Conservation (phyloP, 2,888 invertebrate species). For the Barypeithes pellucidus region DNA sequence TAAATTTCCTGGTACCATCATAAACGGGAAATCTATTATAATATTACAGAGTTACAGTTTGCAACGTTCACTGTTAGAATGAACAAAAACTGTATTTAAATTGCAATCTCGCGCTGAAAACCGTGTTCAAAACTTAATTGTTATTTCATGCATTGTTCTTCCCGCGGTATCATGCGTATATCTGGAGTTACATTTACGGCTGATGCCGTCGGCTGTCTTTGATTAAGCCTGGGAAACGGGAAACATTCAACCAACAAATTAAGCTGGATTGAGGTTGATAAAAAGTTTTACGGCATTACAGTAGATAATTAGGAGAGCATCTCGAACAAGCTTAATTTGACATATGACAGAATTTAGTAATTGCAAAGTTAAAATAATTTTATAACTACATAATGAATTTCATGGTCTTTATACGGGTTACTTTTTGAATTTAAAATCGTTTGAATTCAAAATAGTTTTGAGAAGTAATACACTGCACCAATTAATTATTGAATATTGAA, state of each 20-base stretch:
- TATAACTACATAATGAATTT: neutral
- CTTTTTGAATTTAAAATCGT: too few species aligned
- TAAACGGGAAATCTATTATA: neutral
- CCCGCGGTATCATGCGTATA: constrained; percentile 56
- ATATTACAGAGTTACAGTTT: neutral
- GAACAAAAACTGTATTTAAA: constrained; percentile 55
- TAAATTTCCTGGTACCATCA: too few species aligned
- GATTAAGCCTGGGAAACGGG: constrained; percentile 47
- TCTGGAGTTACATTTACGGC: constrained; percentile 40
- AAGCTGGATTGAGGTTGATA: constrained; percentile 46
- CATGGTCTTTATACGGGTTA: too few species aligned
- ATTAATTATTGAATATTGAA: too few species aligned
- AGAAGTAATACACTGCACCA: too few species aligned
- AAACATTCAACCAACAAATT: constrained; percentile 46
- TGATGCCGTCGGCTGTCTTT: constrained; percentile 42
- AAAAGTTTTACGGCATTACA: constrained; percentile 39
- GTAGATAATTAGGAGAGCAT: constrained; percentile 20
- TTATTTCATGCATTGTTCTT: constrained; percentile 65
- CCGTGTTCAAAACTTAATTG: constrained; percentile 62
- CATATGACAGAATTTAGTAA: constrained; percentile 2
- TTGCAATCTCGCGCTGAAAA: constrained; percentile 60
- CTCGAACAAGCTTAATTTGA: constrained; percentile 23
- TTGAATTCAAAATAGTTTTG: too few species aligned
- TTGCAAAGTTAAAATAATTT: constrained; percentile 4
- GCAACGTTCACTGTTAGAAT: constrained; percentile 18